Percentiles rank a stretch among this genome's conserved stretches.
Conservation (phyloP, 1,140 invertebrate species). For the Sweltsa coloradensis region DNA sequence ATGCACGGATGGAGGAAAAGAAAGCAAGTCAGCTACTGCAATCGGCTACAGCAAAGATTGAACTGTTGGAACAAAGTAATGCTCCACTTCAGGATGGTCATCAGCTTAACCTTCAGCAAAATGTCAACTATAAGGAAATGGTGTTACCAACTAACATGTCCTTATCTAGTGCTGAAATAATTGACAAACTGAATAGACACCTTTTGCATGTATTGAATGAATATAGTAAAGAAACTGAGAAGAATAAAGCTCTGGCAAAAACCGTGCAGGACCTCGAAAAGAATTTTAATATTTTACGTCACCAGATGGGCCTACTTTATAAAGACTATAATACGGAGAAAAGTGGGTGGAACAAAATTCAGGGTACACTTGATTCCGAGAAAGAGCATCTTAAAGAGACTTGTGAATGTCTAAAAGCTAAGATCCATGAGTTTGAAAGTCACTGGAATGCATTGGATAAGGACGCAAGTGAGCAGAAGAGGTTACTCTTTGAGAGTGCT, state of each 20-base stretch:
- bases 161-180: slow-evolving; percentile 20
- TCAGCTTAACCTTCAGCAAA: slow-evolving; percentile 15
- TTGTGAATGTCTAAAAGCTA: too few relatives aligned
- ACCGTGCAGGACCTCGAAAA: slow-evolving; percentile 18
- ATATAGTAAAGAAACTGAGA: slow-evolving; percentile 20
- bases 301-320: slow-evolving; percentile 21
- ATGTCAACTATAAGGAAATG: slow-evolving; percentile 13
- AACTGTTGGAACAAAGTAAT: slow-evolving; percentile 22
- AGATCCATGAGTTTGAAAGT: too few relatives aligned
- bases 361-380: slow-evolving; percentile 13
- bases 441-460: too few relatives aligned
- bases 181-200: slow-evolving; percentile 18
- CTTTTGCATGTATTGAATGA: slow-evolving; percentile 23
- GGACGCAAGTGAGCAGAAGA: background rate
- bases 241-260: slow-evolving; percentile 12
- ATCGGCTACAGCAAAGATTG: slow-evolving; percentile 18
- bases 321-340: slow-evolving; percentile 21
- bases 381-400: slow-evolving; percentile 19
- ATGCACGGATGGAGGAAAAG: slow-evolving; percentile 26
- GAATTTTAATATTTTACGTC: slow-evolving; percentile 16
- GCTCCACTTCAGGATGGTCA: slow-evolving; percentile 21
- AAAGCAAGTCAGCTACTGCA: slow-evolving; percentile 15
- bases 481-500: slow-evolving; percentile 17
- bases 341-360: slow-evolving; percentile 5
- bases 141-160: slow-evolving; percentile 17